Conservation (phyloP, 2,797 vertebrate genomes). For the Malurus splendens region DNA sequence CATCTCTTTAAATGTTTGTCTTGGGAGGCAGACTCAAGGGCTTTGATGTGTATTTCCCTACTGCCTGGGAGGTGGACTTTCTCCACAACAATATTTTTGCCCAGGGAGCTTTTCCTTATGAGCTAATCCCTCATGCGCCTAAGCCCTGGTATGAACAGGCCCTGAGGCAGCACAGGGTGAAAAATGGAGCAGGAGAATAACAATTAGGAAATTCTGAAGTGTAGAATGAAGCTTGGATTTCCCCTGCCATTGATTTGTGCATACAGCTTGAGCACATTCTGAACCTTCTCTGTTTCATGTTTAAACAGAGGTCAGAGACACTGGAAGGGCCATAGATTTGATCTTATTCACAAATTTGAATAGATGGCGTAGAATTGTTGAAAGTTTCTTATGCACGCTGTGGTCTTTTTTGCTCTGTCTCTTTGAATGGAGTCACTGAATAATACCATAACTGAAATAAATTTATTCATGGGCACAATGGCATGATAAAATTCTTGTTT, state of each 20-base stretch:
- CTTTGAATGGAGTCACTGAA: neutral
- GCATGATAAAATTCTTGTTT: neutral
- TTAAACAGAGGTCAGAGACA: neutral
- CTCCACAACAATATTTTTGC: neutral
- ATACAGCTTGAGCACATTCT: neutral
- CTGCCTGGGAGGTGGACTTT: neutral
- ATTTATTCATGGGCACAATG: neutral
- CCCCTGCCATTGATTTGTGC: neutral
- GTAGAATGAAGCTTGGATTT: neutral
- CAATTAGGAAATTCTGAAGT: neutral
- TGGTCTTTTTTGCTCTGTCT: neutral
- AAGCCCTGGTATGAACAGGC: neutral
- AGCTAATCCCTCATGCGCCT: neutral
- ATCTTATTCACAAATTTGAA: neutral
- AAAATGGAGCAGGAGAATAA: neutral
- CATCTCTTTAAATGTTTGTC: neutral
- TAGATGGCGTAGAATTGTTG: neutral
- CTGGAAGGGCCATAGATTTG: neutral
- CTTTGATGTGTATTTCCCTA: neutral
- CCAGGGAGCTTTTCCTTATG: neutral
- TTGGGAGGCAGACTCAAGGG: neutral
- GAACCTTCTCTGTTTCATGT: neutral
- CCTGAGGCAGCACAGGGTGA: neutral
- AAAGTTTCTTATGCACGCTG: neutral
- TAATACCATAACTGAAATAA: neutral